Percentiles rank a stretch among this genome's conserved stretches.
These are phyloP conservation scores for Probosciger aterrimus DNA, from an alignment of 2,113 vertebrate species.

Conservation along the genomic window DNA sequence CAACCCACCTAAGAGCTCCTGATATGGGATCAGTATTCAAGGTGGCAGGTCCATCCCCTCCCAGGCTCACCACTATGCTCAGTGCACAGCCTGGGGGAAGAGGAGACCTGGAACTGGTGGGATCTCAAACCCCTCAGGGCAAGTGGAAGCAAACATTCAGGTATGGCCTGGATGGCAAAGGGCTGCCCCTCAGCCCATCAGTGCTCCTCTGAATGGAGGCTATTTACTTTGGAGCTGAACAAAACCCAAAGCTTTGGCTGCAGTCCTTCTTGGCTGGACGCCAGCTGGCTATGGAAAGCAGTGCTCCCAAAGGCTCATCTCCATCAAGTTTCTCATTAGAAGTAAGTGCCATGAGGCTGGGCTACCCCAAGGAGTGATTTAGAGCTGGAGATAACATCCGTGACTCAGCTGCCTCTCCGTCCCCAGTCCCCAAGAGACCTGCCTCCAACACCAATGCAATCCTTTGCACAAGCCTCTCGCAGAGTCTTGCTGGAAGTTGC, in stretches of 20 bases:
- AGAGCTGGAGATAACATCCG: background rate
- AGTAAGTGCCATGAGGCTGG: background rate
- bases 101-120: fast-evolving
- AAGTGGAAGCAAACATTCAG: background rate
- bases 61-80: background rate
- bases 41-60: background rate
- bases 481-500: background rate
- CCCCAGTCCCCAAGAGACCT: background rate
- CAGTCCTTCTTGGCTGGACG: background rate
- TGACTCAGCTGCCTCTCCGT: background rate
- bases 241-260: constrained; percentile 35
- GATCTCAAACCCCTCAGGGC: background rate
- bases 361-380: background rate
- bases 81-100: fast-evolving
- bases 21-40: background rate
- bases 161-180: background rate
- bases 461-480: background rate
- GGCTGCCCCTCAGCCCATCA: background rate
- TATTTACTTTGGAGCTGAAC: constrained; percentile 13
- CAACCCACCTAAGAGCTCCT: background rate
- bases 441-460: fast-evolving
- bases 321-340: background rate
- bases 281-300: background rate
- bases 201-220: background rate
- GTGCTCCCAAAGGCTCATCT: background rate